A percentile compares a stretch with the other conserved stretches of the same genome.
phyloP scores from a whole-genome alignment of 1,140 invertebrate species.

The Drosophila lowei region DNA sequence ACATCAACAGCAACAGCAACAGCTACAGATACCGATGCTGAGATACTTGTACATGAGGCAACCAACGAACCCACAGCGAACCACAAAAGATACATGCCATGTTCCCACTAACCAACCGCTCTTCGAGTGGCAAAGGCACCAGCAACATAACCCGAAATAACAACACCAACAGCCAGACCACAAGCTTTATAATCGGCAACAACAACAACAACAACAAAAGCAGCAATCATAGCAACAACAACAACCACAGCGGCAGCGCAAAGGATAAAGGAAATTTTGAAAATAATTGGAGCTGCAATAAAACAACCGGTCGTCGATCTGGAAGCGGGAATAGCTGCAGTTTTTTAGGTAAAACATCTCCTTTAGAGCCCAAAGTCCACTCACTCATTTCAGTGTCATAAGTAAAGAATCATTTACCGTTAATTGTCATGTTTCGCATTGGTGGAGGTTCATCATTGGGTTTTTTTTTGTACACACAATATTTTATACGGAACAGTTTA shows the following conservation, averaged over 20 bases:
- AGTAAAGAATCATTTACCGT: conserved; percentile 19
- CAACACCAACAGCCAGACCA: conserved; percentile 33
- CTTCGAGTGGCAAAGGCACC: conserved; percentile 74
- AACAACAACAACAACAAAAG: conserved; percentile 38
- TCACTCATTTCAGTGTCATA: conserved; percentile 20
- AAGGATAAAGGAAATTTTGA: conserved; percentile 83
- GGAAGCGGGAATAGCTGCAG: conserved; percentile 82
- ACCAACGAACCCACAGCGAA: conserved; percentile 30
- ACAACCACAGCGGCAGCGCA: conserved; percentile 27
- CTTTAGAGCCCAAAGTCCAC: no score
- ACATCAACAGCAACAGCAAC: conserved; percentile 19
- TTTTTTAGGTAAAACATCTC: conserved; percentile 76
- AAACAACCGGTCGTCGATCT: conserved; percentile 82
- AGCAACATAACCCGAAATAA: conserved; percentile 43
- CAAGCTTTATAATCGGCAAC: conserved; percentile 44
- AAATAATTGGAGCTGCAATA: conserved; percentile 83
- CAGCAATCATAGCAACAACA: conserved; percentile 25
- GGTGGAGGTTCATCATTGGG: background rate
- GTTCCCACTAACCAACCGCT: conserved; percentile 77
- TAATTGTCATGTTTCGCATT: conserved; percentile 5
- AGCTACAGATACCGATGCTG: conserved; percentile 18
- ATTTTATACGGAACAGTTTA: no score
- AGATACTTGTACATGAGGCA: conserved; percentile 53
- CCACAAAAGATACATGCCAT: conserved; percentile 74
- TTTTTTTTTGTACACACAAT: no score